These are phyloP conservation scores for Candoia aspera DNA, from an alignment of 2,113 vertebrate species.

Conservation along the genomic window DNA sequence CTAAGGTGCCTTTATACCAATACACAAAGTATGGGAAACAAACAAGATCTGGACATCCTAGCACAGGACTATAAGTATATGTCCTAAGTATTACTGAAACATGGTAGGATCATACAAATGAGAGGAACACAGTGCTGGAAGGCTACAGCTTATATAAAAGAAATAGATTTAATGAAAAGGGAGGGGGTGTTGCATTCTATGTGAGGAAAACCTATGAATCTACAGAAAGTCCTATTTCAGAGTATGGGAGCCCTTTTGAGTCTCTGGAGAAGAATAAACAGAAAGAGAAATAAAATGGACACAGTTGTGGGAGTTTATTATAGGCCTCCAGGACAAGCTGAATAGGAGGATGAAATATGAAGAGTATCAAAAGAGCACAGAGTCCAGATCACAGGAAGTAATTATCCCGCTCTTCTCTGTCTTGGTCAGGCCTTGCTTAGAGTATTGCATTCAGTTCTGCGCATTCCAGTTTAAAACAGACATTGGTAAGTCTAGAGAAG, in stretches of 20 bases:
- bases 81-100: background rate
- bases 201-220: background rate
- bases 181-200: background rate
- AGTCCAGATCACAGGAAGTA: background rate
- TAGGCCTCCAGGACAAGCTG: background rate
- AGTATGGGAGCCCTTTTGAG: background rate
- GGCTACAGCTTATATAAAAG: background rate
- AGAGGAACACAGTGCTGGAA: background rate
- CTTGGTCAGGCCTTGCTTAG: background rate
- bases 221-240: background rate
- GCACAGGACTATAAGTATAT: background rate
- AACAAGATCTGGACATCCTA: background rate
- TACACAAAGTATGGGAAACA: background rate
- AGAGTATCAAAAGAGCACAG: background rate
- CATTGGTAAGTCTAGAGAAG: background rate
- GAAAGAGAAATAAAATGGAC: background rate
- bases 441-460: background rate
- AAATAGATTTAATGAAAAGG: background rate
- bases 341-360: background rate
- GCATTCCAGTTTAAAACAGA: background rate
- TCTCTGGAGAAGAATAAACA: background rate
- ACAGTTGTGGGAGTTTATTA: background rate
- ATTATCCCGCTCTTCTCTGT: background rate
- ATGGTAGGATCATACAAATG: background rate
- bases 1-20: background rate